Conservation (phyloP, 2,797 vertebrate species). For the Borostomias antarcticus region DNA sequence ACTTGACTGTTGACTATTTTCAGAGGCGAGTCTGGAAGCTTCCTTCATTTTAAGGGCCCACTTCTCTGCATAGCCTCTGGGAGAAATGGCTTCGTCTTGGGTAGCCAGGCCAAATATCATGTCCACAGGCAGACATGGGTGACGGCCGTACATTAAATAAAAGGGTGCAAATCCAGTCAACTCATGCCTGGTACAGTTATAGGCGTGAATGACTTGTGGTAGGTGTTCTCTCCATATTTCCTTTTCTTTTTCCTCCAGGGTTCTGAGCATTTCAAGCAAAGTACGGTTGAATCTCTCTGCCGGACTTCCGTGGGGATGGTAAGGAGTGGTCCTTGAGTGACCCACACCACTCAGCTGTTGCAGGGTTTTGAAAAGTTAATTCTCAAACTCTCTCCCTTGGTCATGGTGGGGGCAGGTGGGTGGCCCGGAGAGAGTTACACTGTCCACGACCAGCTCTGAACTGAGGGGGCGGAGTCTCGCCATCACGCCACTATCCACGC, state of each 20-base stretch:
- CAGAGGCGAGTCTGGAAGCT: neutral
- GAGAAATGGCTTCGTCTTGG: neutral
- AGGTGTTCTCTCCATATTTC: neutral
- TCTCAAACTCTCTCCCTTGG: slow-evolving; percentile 29
- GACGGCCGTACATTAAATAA: slow-evolving; percentile 14
- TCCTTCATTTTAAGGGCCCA: neutral
- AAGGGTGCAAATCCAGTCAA: slow-evolving; percentile 11
- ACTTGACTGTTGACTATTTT: too few species aligned
- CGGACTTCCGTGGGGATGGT: neutral
- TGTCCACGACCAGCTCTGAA: too few species aligned
- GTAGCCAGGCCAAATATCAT: too few species aligned
- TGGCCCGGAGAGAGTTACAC: too few species aligned
- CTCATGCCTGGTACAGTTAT: slow-evolving; percentile 18
- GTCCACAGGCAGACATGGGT: slow-evolving; percentile 6
- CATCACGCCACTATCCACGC: too few species aligned
- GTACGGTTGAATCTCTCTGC: neutral
- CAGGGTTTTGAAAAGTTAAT: slow-evolving; percentile 29
- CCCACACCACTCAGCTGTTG: neutral
- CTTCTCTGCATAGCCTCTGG: neutral
- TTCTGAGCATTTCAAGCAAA: slow-evolving; percentile 22
- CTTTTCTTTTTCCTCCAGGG: neutral
- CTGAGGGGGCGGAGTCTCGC: too few species aligned
- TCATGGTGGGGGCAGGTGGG: too few species aligned
- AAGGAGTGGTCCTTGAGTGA: slow-evolving; percentile 5
- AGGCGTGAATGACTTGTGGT: slow-evolving; percentile 5